These are phyloP conservation scores for Indri indri DNA, from an alignment of 2,113 vertebrate species.

Conservation along the genomic window DNA sequence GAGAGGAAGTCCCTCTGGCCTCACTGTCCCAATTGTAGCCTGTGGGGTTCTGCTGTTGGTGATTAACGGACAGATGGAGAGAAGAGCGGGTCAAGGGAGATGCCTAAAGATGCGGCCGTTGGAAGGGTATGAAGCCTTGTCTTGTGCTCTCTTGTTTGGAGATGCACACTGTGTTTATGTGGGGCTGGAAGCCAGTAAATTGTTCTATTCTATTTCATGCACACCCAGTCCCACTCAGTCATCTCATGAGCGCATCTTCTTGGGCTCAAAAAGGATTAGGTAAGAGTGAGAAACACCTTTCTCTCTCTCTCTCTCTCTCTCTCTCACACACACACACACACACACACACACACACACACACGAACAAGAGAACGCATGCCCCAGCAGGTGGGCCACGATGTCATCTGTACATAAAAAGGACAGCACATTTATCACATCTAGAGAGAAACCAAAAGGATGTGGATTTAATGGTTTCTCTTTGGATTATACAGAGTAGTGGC, in stretches of 20 bases:
- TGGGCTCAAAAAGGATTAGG: background rate
- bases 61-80: background rate
- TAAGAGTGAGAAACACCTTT: background rate
- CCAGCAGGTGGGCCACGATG: background rate
- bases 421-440: background rate
- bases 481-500: background rate
- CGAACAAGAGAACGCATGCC: background rate
- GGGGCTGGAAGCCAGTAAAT: background rate
- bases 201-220: background rate
- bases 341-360: too few relatives aligned
- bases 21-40: rapidly evolving
- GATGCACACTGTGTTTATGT: background rate
- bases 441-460: background rate
- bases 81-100: background rate
- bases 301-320: too few relatives aligned
- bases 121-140: background rate
- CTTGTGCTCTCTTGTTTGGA: background rate
- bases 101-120: background rate
- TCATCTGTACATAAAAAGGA: background rate
- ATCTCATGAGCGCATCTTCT: background rate
- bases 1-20: background rate
- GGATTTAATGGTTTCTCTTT: background rate
- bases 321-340: background rate
- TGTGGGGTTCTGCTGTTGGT: background rate
- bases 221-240: background rate